These are phyloP conservation scores for Sebastiscus tertius DNA, from an alignment of 2,797 vertebrate species.

Conservation along the genomic window DNA sequence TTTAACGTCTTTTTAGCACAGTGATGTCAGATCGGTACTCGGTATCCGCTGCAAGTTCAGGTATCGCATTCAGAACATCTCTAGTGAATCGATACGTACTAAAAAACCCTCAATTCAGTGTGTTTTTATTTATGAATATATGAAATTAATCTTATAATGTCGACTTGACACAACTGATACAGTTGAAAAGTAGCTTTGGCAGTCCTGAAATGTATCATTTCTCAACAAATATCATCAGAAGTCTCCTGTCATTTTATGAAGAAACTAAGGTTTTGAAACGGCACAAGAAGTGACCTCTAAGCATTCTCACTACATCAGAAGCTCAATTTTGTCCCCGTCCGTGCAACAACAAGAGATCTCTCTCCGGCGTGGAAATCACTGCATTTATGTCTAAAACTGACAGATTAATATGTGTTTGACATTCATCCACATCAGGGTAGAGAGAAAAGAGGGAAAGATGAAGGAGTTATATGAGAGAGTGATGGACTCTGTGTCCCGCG, in stretches of 20 bases:
- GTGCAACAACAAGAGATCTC: background rate
- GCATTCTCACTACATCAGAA: background rate
- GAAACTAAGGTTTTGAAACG: background rate
- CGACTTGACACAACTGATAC: background rate
- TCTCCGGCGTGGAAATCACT: background rate
- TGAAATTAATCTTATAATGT: background rate
- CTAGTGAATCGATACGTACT: too few species aligned
- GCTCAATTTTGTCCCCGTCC: too few species aligned
- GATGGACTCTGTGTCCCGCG: constrained; percentile 14
- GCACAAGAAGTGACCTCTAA: accelerated
- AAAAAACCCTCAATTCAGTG: too few species aligned
- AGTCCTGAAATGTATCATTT: background rate
- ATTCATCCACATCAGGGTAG: background rate
- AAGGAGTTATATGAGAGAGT: background rate
- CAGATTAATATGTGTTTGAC: background rate
- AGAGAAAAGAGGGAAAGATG: background rate
- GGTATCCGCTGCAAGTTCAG: too few species aligned
- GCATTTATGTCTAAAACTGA: background rate
- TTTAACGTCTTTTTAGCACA: too few species aligned
- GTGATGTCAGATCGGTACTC: too few species aligned
- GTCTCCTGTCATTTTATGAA: background rate
- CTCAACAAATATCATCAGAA: background rate
- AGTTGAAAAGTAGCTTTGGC: background rate
- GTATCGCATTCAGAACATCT: too few species aligned
- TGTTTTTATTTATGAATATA: background rate